Evolutionary conservation across 2,888 invertebrate species (phyloP).

Genomic region (Lycia hirtaria): DNA sequence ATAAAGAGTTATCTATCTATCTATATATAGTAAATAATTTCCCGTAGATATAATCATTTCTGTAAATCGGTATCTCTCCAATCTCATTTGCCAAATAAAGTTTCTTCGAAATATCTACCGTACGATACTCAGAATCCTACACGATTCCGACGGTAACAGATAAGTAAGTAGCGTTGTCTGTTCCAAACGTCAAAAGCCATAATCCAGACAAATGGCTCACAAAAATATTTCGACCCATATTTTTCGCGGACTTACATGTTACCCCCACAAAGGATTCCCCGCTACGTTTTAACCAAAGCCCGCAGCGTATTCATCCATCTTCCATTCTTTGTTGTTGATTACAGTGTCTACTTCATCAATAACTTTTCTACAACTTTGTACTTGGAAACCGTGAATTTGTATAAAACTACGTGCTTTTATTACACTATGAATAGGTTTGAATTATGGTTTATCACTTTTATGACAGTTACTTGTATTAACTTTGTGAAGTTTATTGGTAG

Average conservation of each 20-base stretch:
- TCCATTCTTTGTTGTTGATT: conserved; percentile 48
- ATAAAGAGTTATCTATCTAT: no score
- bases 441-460: conserved; percentile 31
- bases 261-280: conserved; percentile 45
- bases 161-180: no score
- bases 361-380: conserved; percentile 41
- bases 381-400: conserved; percentile 36
- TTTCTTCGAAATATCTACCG: no score
- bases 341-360: conserved; percentile 49
- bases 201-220: conserved; percentile 29
- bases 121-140: no score
- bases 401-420: conserved; percentile 31
- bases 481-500: no score
- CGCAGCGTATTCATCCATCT: conserved; percentile 49
- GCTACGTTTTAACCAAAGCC: conserved; percentile 44
- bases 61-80: no score
- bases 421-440: conserved; percentile 2
- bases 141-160: no score
- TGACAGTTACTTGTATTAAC: conserved; percentile 12
- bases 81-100: no score
- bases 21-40: no score
- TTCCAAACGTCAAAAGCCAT: conserved; percentile 19
- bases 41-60: no score
- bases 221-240: conserved; percentile 33
- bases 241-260: conserved; percentile 34